A percentile compares a stretch with the other conserved stretches of the same genome.
These are phyloP conservation scores for Corticium candelabrum DNA, from an alignment of 37 sponge, comb jelly and placozoan species.

Conservation along the genomic window DNA sequence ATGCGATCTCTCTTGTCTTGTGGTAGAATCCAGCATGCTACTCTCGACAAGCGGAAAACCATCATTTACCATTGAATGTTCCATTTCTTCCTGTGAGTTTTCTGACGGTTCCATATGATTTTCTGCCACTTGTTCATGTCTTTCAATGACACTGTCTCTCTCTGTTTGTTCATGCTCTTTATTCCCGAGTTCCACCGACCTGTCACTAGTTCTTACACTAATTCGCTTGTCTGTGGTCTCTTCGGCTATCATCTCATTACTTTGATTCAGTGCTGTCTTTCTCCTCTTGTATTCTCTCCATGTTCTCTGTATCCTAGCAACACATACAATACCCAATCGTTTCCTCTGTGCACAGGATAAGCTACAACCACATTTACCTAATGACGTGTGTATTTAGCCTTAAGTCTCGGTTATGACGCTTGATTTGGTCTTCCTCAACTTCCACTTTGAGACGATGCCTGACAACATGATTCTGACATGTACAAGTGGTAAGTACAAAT, in stretches of 20 bases:
- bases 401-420: background rate
- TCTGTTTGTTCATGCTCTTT: background rate
- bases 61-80: too few relatives aligned
- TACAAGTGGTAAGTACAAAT: background rate
- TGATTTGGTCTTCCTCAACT: background rate
- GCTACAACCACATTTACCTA: background rate
- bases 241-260: background rate
- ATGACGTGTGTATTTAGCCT: background rate
- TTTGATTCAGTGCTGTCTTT: background rate
- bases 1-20: too few relatives aligned
- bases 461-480: too few relatives aligned
- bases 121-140: background rate
- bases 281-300: background rate
- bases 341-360: background rate
- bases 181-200: background rate
- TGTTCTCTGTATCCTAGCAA: background rate
- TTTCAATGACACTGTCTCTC: background rate
- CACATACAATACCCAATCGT: background rate
- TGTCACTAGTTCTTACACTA: background rate
- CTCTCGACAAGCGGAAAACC: too few relatives aligned
- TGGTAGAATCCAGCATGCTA: too few relatives aligned
- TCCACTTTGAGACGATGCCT: background rate
- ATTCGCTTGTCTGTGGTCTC: background rate
- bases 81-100: too few relatives aligned
- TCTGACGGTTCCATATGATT: background rate